These are phyloP conservation scores for Synergus itoensis DNA, from an alignment of 2,888 invertebrate species.

Conservation along the genomic window DNA sequence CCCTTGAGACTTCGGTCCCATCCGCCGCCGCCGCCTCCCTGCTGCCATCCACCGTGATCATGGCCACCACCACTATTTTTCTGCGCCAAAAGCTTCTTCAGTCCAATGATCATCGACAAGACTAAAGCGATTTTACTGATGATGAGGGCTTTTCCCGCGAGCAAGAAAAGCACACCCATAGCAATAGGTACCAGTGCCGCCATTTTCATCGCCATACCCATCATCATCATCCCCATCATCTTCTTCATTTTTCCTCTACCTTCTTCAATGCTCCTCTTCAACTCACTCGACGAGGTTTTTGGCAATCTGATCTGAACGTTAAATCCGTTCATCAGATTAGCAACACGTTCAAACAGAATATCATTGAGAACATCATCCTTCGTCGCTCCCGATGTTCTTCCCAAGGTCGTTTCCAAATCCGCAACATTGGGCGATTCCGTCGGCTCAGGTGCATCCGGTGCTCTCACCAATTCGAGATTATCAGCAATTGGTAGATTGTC, in stretches of 20 bases:
- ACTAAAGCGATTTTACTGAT: conserved; percentile 90
- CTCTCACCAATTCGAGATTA: conserved; percentile 84
- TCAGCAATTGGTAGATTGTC: conserved; percentile 83
- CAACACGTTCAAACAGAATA: conserved; percentile 85
- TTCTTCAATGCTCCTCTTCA: conserved; percentile 87
- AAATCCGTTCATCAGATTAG: conserved; percentile 86
- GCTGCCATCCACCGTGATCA: conserved; percentile 69
- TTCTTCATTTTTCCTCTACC: conserved; percentile 93
- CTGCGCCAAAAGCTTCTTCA: conserved; percentile 88
- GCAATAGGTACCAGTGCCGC: conserved; percentile 89
- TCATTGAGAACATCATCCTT: conserved; percentile 85
- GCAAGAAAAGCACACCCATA: conserved; percentile 88
- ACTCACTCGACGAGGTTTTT: conserved; percentile 84
- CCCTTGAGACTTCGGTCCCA: conserved; percentile 84
- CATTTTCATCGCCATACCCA: conserved; percentile 92
- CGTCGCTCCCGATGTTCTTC: conserved; percentile 82
- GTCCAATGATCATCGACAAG: conserved; percentile 88
- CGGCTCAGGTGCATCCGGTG: conserved; percentile 74
- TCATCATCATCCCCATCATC: conserved; percentile 95
- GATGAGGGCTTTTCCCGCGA: conserved; percentile 93
- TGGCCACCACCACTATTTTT: conserved; percentile 79
- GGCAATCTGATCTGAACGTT: conserved; percentile 89
- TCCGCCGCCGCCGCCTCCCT: conserved; percentile 79
- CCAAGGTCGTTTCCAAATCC: conserved; percentile 84
- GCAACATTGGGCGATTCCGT: conserved; percentile 61